Evolutionary conservation across 2,888 invertebrate genomes (phyloP).

Genomic region (Oconnorella tubifera): DNA sequence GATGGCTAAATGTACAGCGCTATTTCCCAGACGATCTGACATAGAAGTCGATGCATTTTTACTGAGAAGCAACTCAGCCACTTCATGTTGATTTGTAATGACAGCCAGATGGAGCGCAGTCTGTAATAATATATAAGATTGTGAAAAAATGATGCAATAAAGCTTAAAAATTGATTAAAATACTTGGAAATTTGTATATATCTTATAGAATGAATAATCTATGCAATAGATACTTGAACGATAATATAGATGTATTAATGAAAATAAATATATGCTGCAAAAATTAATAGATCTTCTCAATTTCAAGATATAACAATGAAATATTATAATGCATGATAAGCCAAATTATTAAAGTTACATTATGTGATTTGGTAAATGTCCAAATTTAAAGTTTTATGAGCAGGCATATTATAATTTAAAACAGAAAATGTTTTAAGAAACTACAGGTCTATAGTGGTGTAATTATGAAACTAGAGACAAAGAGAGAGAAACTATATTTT

Average conservation of each 20-base stretch:
- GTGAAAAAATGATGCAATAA: not conserved
- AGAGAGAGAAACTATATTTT: too few species aligned
- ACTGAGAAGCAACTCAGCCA: conserved; percentile 19
- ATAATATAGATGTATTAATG: too few species aligned
- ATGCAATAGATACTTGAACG: not conserved
- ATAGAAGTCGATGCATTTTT: conserved; percentile 22
- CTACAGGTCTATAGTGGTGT: too few species aligned
- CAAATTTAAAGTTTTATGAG: too few species aligned
- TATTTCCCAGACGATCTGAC: conserved; percentile 28
- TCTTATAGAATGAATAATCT: not conserved
- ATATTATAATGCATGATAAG: too few species aligned
- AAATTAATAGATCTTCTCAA: not conserved
- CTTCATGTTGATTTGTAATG: conserved; percentile 20
- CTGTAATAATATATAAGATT: conserved; percentile 21
- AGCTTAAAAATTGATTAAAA: not conserved
- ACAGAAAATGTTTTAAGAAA: too few species aligned
- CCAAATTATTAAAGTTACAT: too few species aligned
- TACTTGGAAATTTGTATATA: not conserved
- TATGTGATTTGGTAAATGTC: too few species aligned
- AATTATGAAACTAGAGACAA: too few species aligned
- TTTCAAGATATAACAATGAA: too few species aligned
- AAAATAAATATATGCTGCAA: not conserved
- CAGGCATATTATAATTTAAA: too few species aligned
- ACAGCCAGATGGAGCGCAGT: conserved; percentile 34
- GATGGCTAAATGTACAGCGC: conserved; percentile 26